A percentile compares a stretch with the other conserved stretches of the same genome.
These are phyloP conservation scores for Grammomys surdaster DNA, from an alignment of 2,113 vertebrate genomes.

Conservation along the genomic window DNA sequence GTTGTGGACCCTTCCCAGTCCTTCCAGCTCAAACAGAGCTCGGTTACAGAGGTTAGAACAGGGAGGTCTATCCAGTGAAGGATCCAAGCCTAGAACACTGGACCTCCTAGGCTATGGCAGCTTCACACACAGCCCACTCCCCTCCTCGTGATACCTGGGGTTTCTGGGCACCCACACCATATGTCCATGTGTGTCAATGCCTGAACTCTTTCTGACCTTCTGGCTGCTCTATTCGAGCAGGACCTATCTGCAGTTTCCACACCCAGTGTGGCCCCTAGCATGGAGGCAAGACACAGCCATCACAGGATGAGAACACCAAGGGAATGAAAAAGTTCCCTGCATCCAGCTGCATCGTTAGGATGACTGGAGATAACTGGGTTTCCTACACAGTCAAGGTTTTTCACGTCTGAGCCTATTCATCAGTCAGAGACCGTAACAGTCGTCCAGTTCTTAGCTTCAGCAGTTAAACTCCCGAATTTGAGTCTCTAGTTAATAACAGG, in stretches of 20 bases:
- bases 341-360: fast-evolving
- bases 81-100: not conserved
- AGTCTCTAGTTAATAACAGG: not conserved
- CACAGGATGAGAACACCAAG: not conserved
- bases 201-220: not conserved
- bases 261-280: not conserved
- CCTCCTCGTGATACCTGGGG: not conserved
- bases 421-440: not conserved
- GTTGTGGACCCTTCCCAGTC: not conserved
- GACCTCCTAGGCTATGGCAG: not conserved
- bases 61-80: not conserved
- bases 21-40: not conserved
- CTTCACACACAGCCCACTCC: not conserved
- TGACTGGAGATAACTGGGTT: too few species aligned
- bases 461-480: not conserved
- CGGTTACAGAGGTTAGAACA: not conserved
- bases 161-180: not conserved
- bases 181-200: not conserved
- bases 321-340: not conserved
- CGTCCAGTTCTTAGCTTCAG: not conserved
- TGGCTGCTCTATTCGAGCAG: not conserved
- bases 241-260: not conserved
- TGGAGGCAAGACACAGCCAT: too few species aligned
- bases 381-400: not conserved
- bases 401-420: not conserved